These are phyloP conservation scores for Gadopsis bispinosus DNA, from an alignment of 2,797 vertebrate genomes.

Conservation along the genomic window DNA sequence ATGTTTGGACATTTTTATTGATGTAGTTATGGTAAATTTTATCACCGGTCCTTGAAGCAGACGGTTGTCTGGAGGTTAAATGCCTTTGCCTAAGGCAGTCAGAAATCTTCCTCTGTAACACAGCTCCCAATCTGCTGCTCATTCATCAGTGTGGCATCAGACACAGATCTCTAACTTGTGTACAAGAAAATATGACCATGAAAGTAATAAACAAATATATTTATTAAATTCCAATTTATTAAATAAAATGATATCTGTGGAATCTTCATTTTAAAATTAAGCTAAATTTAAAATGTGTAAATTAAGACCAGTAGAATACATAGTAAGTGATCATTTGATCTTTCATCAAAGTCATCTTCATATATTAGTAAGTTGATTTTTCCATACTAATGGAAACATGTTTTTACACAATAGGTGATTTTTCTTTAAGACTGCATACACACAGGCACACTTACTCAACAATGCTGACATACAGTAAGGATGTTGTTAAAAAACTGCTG, in stretches of 20 bases:
- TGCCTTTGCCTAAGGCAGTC: constrained; percentile 3
- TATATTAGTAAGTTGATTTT: constrained; percentile 24
- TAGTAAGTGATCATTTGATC: constrained; percentile 17
- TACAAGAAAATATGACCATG: constrained; percentile 8
- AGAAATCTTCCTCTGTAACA: constrained; percentile 5
- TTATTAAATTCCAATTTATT: constrained; percentile 62
- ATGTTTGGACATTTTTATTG: constrained; percentile 15
- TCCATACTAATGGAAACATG: constrained; percentile 27
- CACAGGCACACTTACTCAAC: constrained; percentile 31
- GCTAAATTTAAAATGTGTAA: constrained; percentile 36
- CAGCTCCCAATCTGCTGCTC: constrained; percentile 8
- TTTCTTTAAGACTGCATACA: constrained; percentile 47
- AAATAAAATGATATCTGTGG: constrained; percentile 51
- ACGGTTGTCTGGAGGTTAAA: constrained; percentile 30
- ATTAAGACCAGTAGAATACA: no score
- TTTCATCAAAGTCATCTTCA: constrained; percentile 36
- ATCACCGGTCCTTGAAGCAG: constrained; percentile 27
- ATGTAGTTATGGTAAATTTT: constrained; percentile 18
- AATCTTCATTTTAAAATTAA: constrained; percentile 51
- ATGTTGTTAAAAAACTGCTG: constrained; percentile 45
- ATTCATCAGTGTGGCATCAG: background rate
- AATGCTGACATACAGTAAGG: constrained; percentile 31
- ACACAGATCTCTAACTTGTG: background rate
- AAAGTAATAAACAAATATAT: constrained; percentile 48
- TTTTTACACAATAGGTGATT: constrained; percentile 41